Evolutionary conservation across 2,113 vertebrate species (phyloP).

Genomic region (Boulengerochromis microlepis): DNA sequence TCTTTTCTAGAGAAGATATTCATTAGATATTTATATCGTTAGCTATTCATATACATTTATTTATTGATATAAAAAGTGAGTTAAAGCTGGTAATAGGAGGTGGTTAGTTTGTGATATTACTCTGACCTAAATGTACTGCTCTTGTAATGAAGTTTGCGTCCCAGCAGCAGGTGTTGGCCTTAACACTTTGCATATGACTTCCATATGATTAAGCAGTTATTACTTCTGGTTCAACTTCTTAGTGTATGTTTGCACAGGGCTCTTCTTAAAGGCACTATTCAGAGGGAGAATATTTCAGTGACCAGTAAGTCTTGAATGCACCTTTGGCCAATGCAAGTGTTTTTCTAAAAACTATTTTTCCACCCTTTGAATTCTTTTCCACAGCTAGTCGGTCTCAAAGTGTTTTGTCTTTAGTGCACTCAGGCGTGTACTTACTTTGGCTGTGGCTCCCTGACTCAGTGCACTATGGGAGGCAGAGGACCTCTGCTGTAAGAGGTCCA

Average conservation of each 20-base stretch:
- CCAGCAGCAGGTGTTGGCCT: background rate
- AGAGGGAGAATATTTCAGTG: background rate
- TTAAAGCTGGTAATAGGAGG: background rate
- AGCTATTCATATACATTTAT: fast-evolving
- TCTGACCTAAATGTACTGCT: background rate
- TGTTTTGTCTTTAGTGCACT: background rate
- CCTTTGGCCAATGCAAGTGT: background rate
- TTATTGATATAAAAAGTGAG: background rate
- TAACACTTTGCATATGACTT: background rate
- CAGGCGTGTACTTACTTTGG: slow-evolving; percentile 73
- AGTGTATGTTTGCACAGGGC: background rate
- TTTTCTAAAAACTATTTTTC: background rate
- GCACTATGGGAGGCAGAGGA: slow-evolving; percentile 66
- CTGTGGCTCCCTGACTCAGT: slow-evolving; percentile 76
- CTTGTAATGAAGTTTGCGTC: fast-evolving
- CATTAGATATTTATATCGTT: background rate
- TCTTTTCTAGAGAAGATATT: background rate
- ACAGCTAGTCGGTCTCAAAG: background rate
- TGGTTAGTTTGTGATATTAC: background rate
- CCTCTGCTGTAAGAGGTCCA: slow-evolving; percentile 88
- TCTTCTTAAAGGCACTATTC: background rate
- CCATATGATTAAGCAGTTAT: background rate
- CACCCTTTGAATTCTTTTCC: background rate
- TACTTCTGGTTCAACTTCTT: background rate
- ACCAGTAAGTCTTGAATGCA: fast-evolving